phyloP scores from a whole-genome alignment of 1,140 invertebrate genomes.

The Neodiprion pinetum region DNA sequence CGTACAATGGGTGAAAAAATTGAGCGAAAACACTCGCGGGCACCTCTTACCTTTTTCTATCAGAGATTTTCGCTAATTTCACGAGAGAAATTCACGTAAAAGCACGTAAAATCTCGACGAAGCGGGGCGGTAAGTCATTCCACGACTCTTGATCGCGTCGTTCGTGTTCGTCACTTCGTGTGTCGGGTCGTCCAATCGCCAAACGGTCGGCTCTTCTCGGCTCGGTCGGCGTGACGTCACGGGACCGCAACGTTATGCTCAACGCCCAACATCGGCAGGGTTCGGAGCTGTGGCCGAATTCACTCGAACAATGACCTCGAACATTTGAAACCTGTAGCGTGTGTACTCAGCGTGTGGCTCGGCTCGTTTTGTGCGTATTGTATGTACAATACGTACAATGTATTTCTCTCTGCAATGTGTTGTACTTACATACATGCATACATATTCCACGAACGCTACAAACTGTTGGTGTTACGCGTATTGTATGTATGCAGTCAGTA shows the following conservation, averaged over 20 bases:
- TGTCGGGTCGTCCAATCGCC: conserved; percentile 12
- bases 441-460: no score
- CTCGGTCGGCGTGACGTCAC: neutral
- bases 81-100: neutral
- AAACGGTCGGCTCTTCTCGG: conserved; percentile 20
- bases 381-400: no score
- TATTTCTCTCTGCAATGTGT: no score
- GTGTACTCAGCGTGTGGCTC: no score
- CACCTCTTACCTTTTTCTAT: neutral
- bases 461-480: no score
- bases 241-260: neutral
- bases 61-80: neutral
- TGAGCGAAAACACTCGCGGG: neutral
- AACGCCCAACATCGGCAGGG: conserved; percentile 13
- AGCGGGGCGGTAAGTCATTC: conserved; percentile 25
- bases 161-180: conserved; percentile 7
- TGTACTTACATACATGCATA: no score
- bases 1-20: neutral
- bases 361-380: no score
- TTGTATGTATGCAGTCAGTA: no score
- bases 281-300: conserved; percentile 17
- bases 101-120: conserved; percentile 14
- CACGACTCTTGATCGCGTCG: conserved; percentile 23
- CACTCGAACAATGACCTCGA: conserved; percentile 27
- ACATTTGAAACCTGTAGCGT: neutral